Evolutionary conservation across 2,888 invertebrate genomes (phyloP).

Genomic region (Drosophila maculinotata): DNA sequence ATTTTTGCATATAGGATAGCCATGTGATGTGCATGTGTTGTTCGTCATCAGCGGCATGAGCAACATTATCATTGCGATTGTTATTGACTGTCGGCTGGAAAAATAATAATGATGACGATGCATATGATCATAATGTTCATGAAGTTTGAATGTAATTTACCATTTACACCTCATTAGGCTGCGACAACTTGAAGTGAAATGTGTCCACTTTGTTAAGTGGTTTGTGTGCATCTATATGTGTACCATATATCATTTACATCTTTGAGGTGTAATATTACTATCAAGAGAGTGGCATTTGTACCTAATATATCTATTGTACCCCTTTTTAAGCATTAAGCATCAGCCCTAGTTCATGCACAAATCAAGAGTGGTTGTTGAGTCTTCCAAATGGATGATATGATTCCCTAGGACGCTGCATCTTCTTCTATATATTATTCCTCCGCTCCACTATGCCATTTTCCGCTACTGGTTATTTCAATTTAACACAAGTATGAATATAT

Average conservation of each 20-base stretch:
- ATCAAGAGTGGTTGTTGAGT: too few species aligned
- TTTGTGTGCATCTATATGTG: constrained; percentile 27
- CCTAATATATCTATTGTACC: too few species aligned
- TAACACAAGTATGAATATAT: too few species aligned
- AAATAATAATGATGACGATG: constrained; percentile 35
- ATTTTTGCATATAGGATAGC: constrained; percentile 55
- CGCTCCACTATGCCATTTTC: too few species aligned
- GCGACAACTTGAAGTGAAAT: constrained; percentile 79
- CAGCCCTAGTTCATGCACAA: too few species aligned
- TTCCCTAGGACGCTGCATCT: too few species aligned
- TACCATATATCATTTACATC: constrained; percentile 9
- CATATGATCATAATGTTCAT: constrained; percentile 63
- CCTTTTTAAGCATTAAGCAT: too few species aligned
- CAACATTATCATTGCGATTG: constrained; percentile 48
- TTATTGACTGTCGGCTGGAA: constrained; percentile 7
- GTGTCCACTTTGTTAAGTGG: constrained; percentile 74
- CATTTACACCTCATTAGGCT: constrained; percentile 80
- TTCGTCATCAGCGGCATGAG: constrained; percentile 69
- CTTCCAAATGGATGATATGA: too few species aligned
- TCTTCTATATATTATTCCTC: too few species aligned
- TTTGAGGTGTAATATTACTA: too few species aligned
- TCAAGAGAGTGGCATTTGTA: too few species aligned
- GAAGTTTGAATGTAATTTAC: constrained; percentile 78
- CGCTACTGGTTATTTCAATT: too few species aligned
- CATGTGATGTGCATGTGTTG: constrained; percentile 79